Base-by-base conservation (phyloP, 2,888 invertebrate species). In the Noctuana brunneofusca region DNA sequence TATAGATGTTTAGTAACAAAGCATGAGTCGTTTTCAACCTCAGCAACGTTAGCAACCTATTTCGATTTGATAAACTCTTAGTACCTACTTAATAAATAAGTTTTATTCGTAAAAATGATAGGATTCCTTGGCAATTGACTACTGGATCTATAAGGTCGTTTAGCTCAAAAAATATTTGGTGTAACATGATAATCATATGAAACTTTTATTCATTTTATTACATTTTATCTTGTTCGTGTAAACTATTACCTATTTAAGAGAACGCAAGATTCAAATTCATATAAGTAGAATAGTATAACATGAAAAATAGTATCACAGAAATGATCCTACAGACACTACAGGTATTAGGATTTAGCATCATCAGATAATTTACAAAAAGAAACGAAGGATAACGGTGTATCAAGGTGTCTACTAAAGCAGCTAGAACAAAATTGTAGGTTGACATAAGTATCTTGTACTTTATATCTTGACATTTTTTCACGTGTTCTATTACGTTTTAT, bases 91-190 rank as follows among this genome's bases (percentile, higher is more conserved):
- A n/a, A n/a, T 43, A 30, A 53, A 53, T 46, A 32, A 57, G 58
- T 49, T 49, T 58, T 50, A 52, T 58, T 58, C 52, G 52, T 30
- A 38, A 58, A 58, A 57, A 58, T 46, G 22, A 60, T 54, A 24
- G 60, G 18, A 35, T 60, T 60, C 46, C 16, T 18, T 38, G 35
- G 48, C 48, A 54, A 48, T 58, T 16, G 58, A 38, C 43, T 54
- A 54, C 59, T 35, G 16, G 58, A 46, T 48, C 53, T 46, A 32
- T 46, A 27, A 24, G 43, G 20, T 52, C 22, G 53, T 46, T 46
- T 22, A 43, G 32, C 35, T n/a, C n/a, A n/a, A n/a, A n/a, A n/a
- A n/a, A n/a, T n/a, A n/a, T n/a, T n/a, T n/a, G n/a, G n/a, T n/a
- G n/a, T n/a, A n/a, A n/a, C n/a, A n/a, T n/a, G n/a, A n/a, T n/a